These are phyloP conservation scores for Ailurus styani DNA, from an alignment of 2,113 vertebrate genomes.

Conservation along the genomic window DNA sequence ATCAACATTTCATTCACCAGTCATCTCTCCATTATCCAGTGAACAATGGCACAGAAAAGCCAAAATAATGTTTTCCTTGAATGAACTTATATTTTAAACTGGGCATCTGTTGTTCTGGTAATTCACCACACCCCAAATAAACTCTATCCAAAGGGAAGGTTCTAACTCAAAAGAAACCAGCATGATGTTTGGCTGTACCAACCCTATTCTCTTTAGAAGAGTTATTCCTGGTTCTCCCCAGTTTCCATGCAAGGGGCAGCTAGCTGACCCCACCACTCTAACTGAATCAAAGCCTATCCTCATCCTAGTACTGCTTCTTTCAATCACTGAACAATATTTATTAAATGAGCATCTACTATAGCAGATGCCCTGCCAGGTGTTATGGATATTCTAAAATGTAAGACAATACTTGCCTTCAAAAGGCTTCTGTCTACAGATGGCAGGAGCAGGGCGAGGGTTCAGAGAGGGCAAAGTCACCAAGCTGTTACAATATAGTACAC, in stretches of 20 bases:
- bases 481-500: background rate
- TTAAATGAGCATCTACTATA: background rate
- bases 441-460: background rate
- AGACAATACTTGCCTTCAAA: background rate
- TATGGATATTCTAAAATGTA: background rate
- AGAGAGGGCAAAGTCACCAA: background rate
- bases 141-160: constrained; percentile 15
- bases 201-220: background rate
- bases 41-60: constrained; percentile 13
- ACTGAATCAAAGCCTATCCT: background rate
- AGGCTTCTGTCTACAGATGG: background rate
- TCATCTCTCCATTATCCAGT: constrained; percentile 19
- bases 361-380: background rate
- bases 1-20: background rate
- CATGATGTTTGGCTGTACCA: background rate
- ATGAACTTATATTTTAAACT: constrained; percentile 40
- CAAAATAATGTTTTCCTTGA: constrained; percentile 36
- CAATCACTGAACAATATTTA: background rate
- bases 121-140: constrained; percentile 19
- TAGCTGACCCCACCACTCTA: background rate
- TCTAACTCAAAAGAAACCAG: constrained; percentile 16
- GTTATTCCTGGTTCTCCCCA: background rate
- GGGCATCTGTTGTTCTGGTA: constrained; percentile 32
- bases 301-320: background rate
- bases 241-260: background rate